Base-by-base conservation (phyloP, 2,888 invertebrate species). In the Caenorhabditis afra region DNA sequence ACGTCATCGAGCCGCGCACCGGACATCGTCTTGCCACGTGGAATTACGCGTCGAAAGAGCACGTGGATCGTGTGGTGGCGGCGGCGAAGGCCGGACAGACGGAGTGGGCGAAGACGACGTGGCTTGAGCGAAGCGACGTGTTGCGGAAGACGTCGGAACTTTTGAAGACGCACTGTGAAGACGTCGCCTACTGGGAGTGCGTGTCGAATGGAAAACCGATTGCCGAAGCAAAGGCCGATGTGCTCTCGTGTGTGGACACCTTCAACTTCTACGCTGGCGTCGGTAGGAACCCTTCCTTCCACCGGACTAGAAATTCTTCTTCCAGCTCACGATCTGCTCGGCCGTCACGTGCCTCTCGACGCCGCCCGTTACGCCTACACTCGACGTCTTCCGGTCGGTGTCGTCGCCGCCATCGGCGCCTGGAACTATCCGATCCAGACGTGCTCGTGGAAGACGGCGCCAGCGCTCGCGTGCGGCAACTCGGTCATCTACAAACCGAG, bases 351-450 rank as follows among this genome's bases (percentile, higher is more conserved):
- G 37, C 90, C 91, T 0, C 87, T 92, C 20, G 82, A 90, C 22
- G 88, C 88, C 0, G 14, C 67, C 22, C 91, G 91, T 55, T 92
- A 92, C 89, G 92, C 91, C 11, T 91, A 92, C 87, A 92, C 92
- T 2, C 87, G 91, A 5, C 84, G 92, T 18, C 92, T 93, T 82
- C 92, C 93, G 1, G 86, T 93, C 11, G 93, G 93, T 1, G 92
- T 93, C 1, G 91, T 92, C 22, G 93, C 91, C 3, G 92, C 91
- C 12, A 92, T 93, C 49, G 83, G 90, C 4, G 93, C 93, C 1
- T 93, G 93, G 93, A 93, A 93, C 87, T 93, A 92, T 87, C 93
- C 93, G 1, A 91, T 93, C 84, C 93, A 91, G 86, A 92, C 92
- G 88, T 91, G 91, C 2, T 78, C 90, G 2, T 92, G 91, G 91